phyloP scores from a whole-genome alignment of 2,797 vertebrate genomes.

The Agapornis canus region DNA sequence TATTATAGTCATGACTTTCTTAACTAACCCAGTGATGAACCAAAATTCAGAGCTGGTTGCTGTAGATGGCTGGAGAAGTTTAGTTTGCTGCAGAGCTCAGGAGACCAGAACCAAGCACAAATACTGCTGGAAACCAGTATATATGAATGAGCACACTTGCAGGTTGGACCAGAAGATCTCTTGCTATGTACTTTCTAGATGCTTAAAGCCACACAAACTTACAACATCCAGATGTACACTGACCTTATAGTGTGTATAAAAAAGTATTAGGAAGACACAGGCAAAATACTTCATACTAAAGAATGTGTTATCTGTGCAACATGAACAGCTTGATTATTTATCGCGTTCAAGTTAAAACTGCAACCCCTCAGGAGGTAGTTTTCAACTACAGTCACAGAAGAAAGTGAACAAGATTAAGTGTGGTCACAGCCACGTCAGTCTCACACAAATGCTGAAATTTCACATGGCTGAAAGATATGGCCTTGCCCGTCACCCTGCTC shows the following conservation, averaged over 20 bases:
- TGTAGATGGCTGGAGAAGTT: background rate
- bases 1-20: background rate
- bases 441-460: background rate
- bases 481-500: background rate
- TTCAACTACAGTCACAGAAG: background rate
- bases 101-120: background rate
- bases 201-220: background rate
- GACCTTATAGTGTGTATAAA: background rate
- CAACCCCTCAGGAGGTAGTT: background rate
- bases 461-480: background rate
- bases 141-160: background rate
- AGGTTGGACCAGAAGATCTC: background rate
- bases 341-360: background rate
- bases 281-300: background rate
- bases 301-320: background rate
- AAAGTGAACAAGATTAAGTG: background rate
- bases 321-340: background rate
- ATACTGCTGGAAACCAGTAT: background rate
- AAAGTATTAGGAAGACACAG: background rate
- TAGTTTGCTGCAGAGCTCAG: background rate
- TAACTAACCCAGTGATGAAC: background rate
- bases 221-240: background rate
- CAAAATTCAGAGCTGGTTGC: background rate
- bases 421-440: background rate
- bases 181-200: background rate